Conservation (phyloP, 92 coral and sea anemone species). For the Meandrina meandrites region DNA sequence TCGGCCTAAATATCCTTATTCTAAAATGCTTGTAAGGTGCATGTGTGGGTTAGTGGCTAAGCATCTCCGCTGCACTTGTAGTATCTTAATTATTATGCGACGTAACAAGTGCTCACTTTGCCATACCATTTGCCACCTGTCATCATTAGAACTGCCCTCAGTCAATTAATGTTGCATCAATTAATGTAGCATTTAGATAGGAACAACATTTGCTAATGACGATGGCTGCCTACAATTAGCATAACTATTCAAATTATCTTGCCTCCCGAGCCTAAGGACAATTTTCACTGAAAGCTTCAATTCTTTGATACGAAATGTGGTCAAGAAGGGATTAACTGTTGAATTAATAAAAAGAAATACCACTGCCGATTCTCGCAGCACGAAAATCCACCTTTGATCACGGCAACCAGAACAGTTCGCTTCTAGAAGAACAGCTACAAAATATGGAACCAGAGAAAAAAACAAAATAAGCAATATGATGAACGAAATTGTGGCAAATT, state of each 20-base stretch:
- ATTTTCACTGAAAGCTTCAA: constrained; percentile 1
- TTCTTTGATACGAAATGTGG: constrained; percentile 10
- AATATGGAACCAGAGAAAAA: constrained; percentile 10
- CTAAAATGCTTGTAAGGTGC: too few relatives aligned
- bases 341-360: constrained; percentile 14
- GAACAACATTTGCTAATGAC: too few relatives aligned
- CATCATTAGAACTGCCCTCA: too few relatives aligned
- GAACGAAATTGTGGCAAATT: constrained; percentile 13
- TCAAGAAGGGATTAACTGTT: not conserved
- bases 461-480: constrained; percentile 1
- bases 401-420: not conserved
- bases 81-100: too few relatives aligned
- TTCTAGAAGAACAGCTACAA: not conserved
- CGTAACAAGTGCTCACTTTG: too few relatives aligned
- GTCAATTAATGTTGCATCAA: too few relatives aligned
- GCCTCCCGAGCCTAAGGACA: not conserved
- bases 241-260: not conserved
- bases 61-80: too few relatives aligned
- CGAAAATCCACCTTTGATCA: not conserved
- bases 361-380: not conserved
- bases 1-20: too few relatives aligned
- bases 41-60: too few relatives aligned
- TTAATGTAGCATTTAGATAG: too few relatives aligned
- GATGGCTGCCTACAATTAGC: too few relatives aligned
- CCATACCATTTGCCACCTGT: too few relatives aligned